phyloP scores from a whole-genome alignment of 2,888 invertebrate species.

The Amorpha juglandis region DNA sequence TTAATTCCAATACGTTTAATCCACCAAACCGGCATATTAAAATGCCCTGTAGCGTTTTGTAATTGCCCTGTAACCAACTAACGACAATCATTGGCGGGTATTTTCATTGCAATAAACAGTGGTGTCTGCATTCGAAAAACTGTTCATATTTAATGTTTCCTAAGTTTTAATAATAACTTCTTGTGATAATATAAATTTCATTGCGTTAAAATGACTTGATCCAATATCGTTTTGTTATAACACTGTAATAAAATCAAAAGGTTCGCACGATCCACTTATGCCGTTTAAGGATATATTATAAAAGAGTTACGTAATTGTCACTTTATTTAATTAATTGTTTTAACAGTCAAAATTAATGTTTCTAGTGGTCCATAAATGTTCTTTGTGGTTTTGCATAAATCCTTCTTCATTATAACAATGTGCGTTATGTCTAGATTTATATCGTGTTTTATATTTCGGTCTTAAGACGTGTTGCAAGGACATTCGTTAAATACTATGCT shows the following conservation, averaged over 20 bases:
- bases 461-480: constrained; percentile 7
- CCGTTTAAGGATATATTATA: constrained; percentile 18
- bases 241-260: constrained; percentile 26
- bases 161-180: constrained; percentile 40
- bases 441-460: neutral
- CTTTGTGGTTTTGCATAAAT: constrained; percentile 36
- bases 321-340: constrained; percentile 29
- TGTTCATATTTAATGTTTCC: constrained; percentile 49
- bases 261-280: constrained; percentile 28
- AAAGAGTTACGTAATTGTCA: constrained; percentile 17
- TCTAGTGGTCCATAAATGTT: constrained; percentile 25
- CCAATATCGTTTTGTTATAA: neutral
- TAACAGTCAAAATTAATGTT: constrained; percentile 40
- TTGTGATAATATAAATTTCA: neutral
- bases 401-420: constrained; percentile 36
- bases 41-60: constrained; percentile 46
- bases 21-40: constrained; percentile 40
- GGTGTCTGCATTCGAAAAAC: constrained; percentile 6
- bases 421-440: constrained; percentile 10
- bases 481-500: constrained; percentile 15
- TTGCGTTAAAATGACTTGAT: neutral
- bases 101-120: constrained; percentile 36
- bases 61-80: constrained; percentile 48
- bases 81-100: constrained; percentile 46
- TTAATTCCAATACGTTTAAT: constrained; percentile 38